Base-by-base conservation (phyloP, 2,797 vertebrate genomes). In the Sus cebifrons region DNA sequence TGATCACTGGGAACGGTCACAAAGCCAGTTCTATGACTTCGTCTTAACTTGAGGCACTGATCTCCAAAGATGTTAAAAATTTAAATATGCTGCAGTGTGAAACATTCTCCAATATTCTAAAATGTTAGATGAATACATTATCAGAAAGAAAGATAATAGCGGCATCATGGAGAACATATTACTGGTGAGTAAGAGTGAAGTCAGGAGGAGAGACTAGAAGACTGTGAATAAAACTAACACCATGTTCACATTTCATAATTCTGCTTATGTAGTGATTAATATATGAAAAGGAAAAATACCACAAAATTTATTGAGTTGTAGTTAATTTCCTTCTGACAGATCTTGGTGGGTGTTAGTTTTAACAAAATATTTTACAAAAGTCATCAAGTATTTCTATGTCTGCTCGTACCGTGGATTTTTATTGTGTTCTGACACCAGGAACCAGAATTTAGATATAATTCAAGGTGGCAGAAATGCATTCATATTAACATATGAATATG, bases 351-450 rank as follows among this genome's bases (percentile, higher is more conserved):
- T 75, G 27, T 14, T 32, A 62, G 20, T 88, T 94, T 91, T 93
- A 91, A 77, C 64, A 71, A 95, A 94, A 49, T 86, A 65, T 83
- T 93, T 94, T 29, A 56, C 5, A 9, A 16, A 86, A 88, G 18
- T 90, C 78, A 40, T 73, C 32, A 65, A 78, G 4, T 29, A 86
- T 32, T 12, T 20, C 20, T 94, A 11, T 79, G 25, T 92, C 58
- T 95, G 14, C 67, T 85, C 54, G 44, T 68, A 14, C 49, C 44
- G 65, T 67, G 11, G 29, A 40, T 84, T 91, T 78, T 49, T 94
- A 49, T 88, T 29, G 74, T 32, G 7, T 81, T 92, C 44, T 96
- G 82, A 86, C 20, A 86, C 14, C 54, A 86, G 64, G 10, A 83
- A 86, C 0, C 12, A 40, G 56, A 93, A 83, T 25, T 44, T 67